Percentiles rank a stretch among this genome's conserved stretches.
phyloP scores from a whole-genome alignment of 1,140 invertebrate genomes.

The Meloidogyne hapla region DNA sequence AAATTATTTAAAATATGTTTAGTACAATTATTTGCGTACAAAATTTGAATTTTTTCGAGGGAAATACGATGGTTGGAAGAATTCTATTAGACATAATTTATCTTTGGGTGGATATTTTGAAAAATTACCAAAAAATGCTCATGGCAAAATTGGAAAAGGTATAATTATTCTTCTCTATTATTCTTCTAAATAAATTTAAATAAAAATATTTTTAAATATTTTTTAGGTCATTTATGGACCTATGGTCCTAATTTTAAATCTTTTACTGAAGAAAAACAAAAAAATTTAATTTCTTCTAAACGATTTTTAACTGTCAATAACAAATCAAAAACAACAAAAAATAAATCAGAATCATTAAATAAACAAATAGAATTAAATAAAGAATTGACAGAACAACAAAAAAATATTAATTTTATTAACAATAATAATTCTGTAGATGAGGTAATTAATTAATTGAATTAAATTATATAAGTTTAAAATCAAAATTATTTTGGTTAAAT shows the following conservation, averaged over 20 bases:
- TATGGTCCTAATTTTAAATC: neutral
- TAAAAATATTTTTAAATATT: neutral
- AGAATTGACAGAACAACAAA: neutral
- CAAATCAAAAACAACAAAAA: neutral
- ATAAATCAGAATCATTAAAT: neutral
- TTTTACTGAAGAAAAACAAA: conserved; percentile 1
- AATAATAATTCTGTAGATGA: neutral
- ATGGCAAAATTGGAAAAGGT: conserved; percentile 37
- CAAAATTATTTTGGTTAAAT: too few relatives aligned
- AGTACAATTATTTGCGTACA: conserved; percentile 37
- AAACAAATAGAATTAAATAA: neutral
- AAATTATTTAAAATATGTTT: neutral
- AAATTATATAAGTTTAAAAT: too few relatives aligned
- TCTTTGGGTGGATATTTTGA: conserved; percentile 95
- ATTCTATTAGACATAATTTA: conserved; percentile 92
- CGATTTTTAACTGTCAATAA: neutral
- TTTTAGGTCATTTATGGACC: neutral
- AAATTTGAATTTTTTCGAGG: conserved; percentile 87
- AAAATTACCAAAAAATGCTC: conserved; percentile 78
- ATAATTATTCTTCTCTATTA: too few relatives aligned
- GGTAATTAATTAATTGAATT: neutral
- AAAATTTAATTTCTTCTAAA: neutral
- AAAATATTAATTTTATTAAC: neutral
- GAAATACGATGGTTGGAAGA: conserved; percentile 93
- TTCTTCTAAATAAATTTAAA: too few relatives aligned